Conservation (phyloP, 2,797 vertebrate genomes). For the Sitta carolinensis region DNA sequence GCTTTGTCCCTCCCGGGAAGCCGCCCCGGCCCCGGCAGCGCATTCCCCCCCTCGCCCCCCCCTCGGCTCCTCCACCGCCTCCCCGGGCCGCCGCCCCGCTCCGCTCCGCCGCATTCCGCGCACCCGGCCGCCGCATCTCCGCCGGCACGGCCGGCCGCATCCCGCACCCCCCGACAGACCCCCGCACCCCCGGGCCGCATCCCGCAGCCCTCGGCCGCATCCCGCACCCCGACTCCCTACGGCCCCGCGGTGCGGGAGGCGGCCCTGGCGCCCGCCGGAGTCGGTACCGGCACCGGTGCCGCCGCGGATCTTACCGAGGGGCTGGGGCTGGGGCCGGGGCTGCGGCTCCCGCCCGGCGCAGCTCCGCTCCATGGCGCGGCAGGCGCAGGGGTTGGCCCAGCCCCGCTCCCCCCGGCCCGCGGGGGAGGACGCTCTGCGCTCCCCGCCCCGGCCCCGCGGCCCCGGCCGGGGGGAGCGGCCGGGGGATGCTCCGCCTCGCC, state of each 20-base stretch:
- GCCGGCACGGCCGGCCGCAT: not conserved
- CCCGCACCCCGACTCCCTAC: not conserved
- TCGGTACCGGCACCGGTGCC: not conserved
- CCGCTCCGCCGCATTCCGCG: not conserved
- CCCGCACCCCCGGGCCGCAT: not conserved
- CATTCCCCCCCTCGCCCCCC: not conserved
- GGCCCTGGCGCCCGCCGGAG: not conserved
- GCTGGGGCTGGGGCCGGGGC: not conserved
- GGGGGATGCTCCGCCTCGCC: not conserved
- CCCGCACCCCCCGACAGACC: not conserved
- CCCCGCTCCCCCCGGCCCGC: not conserved
- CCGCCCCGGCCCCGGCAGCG: not conserved
- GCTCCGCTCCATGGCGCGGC: constrained; percentile 11
- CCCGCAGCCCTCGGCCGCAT: not conserved
- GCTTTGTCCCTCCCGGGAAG: constrained; percentile 23
- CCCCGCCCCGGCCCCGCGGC: constrained; percentile 19
- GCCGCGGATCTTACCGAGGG: not conserved
- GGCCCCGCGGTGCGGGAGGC: not conserved
- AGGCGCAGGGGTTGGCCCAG: constrained; percentile 20
- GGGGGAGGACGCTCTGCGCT: not conserved
- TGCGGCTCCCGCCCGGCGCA: constrained; percentile 10
- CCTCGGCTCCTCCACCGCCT: not conserved
- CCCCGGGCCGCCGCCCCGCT: not conserved
- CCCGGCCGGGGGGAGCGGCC: not conserved
- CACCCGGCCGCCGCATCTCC: not conserved